Evolutionary conservation across 2,888 invertebrate genomes (phyloP).

Genomic region (Lymantria dispar): DNA sequence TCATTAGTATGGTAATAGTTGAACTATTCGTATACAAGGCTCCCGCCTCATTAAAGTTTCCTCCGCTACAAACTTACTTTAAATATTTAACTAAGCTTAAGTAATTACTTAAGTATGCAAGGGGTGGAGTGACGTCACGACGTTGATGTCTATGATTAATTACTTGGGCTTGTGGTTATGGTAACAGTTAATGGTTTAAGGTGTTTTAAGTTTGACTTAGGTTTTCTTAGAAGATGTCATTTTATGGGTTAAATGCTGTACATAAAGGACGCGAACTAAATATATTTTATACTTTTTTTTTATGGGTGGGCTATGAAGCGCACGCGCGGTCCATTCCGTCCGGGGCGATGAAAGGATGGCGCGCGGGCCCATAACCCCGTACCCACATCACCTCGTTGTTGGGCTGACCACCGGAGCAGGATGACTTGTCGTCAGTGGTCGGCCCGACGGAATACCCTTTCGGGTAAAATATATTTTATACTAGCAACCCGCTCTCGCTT

Average conservation of each 20-base stretch:
- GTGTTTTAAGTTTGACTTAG: background rate
- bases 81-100: constrained; percentile 59
- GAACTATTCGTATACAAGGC: constrained; percentile 11
- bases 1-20: constrained; percentile 24
- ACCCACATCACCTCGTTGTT: no score
- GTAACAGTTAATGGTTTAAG: constrained; percentile 1
- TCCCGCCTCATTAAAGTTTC: constrained; percentile 37
- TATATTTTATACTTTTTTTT: background rate
- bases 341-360: no score
- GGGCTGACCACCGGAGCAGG: no score
- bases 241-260: background rate
- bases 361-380: no score
- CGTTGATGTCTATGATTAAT: constrained; percentile 40
- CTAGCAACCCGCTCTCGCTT: no score
- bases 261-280: background rate
- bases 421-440: no score
- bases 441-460: no score
- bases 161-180: constrained; percentile 10
- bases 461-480: no score
- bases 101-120: constrained; percentile 54
- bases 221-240: background rate
- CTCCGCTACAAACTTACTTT: constrained; percentile 37
- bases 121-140: constrained; percentile 22
- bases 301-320: no score
- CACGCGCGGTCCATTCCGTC: no score